A percentile compares a stretch with the other conserved stretches of the same genome.
phyloP scores from a whole-genome alignment of 1,140 invertebrate genomes.

The Cyphomyrmex costatus region DNA sequence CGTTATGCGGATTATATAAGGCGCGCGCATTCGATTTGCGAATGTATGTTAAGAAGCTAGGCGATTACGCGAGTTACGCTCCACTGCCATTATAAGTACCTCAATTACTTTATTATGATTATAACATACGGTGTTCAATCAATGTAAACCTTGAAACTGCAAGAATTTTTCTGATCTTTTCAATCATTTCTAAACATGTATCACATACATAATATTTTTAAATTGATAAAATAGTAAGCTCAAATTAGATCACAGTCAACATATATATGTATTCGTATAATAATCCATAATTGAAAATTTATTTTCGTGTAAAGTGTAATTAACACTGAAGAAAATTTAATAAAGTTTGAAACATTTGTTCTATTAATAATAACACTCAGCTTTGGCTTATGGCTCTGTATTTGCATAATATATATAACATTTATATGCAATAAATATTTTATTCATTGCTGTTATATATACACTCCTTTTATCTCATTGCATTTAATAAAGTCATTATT shows the following conservation, averaged over 20 bases:
- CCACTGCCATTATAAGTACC: neutral
- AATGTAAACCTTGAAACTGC: neutral
- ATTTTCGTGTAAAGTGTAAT: too few species aligned
- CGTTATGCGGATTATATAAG: conserved; percentile 52
- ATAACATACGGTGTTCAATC: neutral
- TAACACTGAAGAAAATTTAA: too few species aligned
- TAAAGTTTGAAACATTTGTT: too few species aligned
- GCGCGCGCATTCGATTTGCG: conserved; percentile 38
- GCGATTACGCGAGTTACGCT: conserved; percentile 35
- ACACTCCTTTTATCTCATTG: neutral
- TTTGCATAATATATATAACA: too few species aligned
- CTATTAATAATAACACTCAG: too few species aligned
- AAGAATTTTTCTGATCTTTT: neutral
- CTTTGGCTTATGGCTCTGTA: too few species aligned
- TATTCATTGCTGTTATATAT: neutral
- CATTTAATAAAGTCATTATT: conserved; percentile 22
- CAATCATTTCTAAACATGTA: neutral
- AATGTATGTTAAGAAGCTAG: conserved; percentile 42
- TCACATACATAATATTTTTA: too few species aligned
- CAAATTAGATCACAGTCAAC: too few species aligned
- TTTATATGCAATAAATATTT: neutral
- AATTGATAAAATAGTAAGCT: too few species aligned
- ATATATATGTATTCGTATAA: too few species aligned
- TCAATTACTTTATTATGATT: conserved; percentile 14
- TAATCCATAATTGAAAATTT: too few species aligned